Percentiles rank a stretch among this genome's conserved stretches.
Conservation (phyloP, 2,113 vertebrate genomes). For the Laticauda colubrina region DNA sequence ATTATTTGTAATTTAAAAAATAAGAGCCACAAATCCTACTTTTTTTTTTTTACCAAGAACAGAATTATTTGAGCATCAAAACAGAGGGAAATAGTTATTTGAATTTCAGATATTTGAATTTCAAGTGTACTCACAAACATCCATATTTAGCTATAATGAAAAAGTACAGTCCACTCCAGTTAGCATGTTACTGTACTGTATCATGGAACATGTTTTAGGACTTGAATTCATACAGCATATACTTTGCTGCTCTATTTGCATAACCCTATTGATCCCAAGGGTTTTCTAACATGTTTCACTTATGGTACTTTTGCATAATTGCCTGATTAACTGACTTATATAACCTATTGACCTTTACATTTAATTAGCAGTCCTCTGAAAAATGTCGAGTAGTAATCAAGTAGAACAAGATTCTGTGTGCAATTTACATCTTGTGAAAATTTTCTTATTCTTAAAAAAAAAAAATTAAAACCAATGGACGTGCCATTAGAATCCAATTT, state of each 20-base stretch:
- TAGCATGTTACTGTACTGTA: slow-evolving; percentile 55
- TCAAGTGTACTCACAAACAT: not conserved
- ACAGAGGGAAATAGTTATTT: not conserved
- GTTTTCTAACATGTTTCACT: slow-evolving; percentile 68
- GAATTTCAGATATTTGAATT: not conserved
- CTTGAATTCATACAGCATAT: slow-evolving; percentile 55
- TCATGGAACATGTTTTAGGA: slow-evolving; percentile 51
- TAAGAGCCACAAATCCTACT: not conserved
- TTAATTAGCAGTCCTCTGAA: slow-evolving; percentile 77
- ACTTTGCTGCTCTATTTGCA: slow-evolving; percentile 75
- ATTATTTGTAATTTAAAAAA: not conserved
- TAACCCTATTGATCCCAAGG: slow-evolving; percentile 76
- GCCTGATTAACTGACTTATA: slow-evolving; percentile 81
- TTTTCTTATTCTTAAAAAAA: slow-evolving; percentile 28
- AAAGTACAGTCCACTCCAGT: slow-evolving; percentile 6
- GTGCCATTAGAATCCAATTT: slow-evolving; percentile 21
- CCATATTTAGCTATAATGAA: not conserved
- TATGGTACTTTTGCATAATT: slow-evolving; percentile 78
- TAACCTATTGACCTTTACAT: slow-evolving; percentile 84
- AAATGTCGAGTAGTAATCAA: slow-evolving; percentile 78
- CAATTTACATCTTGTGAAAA: slow-evolving; percentile 55
- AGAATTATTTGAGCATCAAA: not conserved
- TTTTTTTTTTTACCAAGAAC: not conserved
- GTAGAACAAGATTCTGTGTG: slow-evolving; percentile 57
- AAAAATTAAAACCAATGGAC: slow-evolving; percentile 16